These are phyloP conservation scores for Xiphorhynchus erythropygius DNA, from an alignment of 2,797 vertebrate genomes.

Conservation along the genomic window DNA sequence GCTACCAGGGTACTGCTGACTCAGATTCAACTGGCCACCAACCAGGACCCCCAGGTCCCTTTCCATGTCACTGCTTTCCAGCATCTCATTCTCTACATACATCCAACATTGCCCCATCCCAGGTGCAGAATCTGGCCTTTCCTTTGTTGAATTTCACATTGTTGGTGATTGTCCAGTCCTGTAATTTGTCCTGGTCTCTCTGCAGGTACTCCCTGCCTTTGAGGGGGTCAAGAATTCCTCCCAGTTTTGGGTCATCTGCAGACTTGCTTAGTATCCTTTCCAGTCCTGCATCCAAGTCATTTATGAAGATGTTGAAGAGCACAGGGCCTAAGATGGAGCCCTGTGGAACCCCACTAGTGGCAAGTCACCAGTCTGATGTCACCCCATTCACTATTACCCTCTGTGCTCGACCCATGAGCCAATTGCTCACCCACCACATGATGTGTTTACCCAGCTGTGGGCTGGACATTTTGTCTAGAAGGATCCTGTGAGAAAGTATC, in stretches of 20 bases:
- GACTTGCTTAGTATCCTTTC: background rate
- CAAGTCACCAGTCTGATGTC: background rate
- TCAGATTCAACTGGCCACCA: background rate
- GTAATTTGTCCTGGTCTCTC: background rate
- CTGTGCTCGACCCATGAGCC: background rate
- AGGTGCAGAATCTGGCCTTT: background rate
- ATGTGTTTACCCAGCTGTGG: background rate
- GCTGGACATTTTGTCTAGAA: background rate
- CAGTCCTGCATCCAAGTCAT: background rate
- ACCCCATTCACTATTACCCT: background rate
- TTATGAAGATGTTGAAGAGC: background rate
- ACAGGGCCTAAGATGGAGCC: background rate
- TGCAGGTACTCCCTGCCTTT: background rate
- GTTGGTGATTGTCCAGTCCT: background rate
- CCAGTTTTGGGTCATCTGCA: background rate
- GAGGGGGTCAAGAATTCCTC: background rate
- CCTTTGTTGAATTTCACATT: background rate
- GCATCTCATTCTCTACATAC: background rate
- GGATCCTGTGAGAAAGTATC: background rate
- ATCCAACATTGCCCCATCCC: background rate
- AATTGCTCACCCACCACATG: background rate
- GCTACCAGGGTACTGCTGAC: background rate
- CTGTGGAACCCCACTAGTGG: background rate
- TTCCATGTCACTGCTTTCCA: background rate
- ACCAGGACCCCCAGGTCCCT: background rate